These are phyloP conservation scores for Argyrosomus regius DNA, from an alignment of 2,797 vertebrate genomes.

Conservation along the genomic window DNA sequence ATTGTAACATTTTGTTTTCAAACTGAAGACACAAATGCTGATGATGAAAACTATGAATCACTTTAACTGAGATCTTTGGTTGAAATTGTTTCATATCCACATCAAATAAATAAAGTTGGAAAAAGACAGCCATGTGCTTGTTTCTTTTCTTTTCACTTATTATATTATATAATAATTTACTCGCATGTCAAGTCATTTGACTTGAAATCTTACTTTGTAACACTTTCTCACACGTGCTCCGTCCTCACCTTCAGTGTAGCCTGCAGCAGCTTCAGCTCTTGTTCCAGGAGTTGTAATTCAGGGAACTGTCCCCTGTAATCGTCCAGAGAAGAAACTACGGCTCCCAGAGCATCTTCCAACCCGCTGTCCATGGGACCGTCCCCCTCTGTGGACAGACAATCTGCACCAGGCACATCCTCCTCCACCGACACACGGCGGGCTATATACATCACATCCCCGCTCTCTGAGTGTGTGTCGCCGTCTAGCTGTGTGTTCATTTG, in stretches of 20 bases:
- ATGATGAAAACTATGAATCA: no score
- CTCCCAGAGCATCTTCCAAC: constrained; percentile 89
- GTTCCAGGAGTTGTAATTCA: constrained; percentile 92
- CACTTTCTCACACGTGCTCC: not conserved
- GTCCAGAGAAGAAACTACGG: constrained; percentile 91
- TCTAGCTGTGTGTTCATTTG: constrained; percentile 1
- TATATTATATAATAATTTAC: not conserved
- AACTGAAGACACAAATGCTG: no score
- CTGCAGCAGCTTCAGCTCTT: constrained; percentile 91
- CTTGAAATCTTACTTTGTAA: not conserved
- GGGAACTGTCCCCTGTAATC: constrained; percentile 97
- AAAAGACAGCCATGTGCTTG: no score
- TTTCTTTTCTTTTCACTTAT: not conserved
- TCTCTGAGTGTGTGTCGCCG: constrained; percentile 3
- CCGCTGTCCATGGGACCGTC: constrained; percentile 77
- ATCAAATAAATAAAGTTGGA: no score
- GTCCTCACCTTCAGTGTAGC: constrained; percentile 90
- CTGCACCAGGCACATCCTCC: constrained; percentile 57
- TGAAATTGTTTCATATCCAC: no score
- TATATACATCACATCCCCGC: constrained; percentile 50
- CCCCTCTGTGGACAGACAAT: constrained; percentile 35
- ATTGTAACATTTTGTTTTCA: no score
- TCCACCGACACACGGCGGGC: constrained; percentile 67
- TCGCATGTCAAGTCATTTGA: not conserved
- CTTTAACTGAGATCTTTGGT: no score